phyloP scores from a whole-genome alignment of 2,113 vertebrate genomes.

The Seriola quinqueradiata region DNA sequence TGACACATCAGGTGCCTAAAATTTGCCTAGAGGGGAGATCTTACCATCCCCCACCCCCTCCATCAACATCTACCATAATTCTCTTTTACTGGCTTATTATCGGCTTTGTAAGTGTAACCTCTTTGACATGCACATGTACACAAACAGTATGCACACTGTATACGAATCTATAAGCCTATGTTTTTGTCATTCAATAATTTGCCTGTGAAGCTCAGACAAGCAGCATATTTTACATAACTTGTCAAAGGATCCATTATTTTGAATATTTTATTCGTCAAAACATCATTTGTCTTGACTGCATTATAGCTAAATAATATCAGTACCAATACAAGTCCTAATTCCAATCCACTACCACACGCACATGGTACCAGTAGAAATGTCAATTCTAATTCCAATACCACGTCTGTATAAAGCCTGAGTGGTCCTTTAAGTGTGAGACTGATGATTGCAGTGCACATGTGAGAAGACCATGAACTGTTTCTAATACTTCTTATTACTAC shows the following conservation, averaged over 20 bases:
- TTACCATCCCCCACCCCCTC: neutral
- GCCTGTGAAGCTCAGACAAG: neutral
- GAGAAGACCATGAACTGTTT: neutral
- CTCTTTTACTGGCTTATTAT: slow-evolving; percentile 20
- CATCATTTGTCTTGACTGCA: neutral
- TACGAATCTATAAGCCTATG: neutral
- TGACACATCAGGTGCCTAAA: neutral
- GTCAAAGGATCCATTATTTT: neutral
- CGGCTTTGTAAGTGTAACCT: neutral
- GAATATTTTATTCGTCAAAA: neutral
- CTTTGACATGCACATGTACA: neutral
- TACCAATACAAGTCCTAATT: neutral
- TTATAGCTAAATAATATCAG: neutral
- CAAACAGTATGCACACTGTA: neutral
- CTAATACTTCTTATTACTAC: neutral
- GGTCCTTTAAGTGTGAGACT: neutral
- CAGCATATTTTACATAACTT: neutral
- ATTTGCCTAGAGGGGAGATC: slow-evolving; percentile 2
- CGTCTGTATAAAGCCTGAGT: neutral
- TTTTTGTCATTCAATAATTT: neutral
- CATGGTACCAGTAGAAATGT: neutral
- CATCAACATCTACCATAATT: neutral
- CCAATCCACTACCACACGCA: neutral
- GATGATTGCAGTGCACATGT: neutral
- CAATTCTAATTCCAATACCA: no score